Conservation (phyloP, 2,797 vertebrate genomes). For the Eupleurogrammus muticus region DNA sequence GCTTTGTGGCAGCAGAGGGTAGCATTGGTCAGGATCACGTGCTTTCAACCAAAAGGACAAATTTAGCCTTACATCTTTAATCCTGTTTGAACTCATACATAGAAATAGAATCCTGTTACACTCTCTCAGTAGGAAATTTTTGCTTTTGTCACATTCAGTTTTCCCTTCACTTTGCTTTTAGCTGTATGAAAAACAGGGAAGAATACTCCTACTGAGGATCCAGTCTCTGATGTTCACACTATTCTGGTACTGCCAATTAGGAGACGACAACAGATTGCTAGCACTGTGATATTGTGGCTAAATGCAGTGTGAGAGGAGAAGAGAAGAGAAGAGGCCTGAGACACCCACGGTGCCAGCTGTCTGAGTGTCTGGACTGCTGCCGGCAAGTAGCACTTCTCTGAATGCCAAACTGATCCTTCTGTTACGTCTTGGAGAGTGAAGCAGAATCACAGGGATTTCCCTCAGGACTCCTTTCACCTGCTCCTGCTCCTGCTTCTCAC, state of each 20-base stretch:
- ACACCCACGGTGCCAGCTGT: conserved; percentile 67
- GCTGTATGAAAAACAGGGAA: conserved; percentile 24
- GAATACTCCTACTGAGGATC: conserved; percentile 26
- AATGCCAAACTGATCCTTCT: conserved; percentile 74
- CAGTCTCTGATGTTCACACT: conserved; percentile 62
- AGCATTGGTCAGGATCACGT: conserved; percentile 34
- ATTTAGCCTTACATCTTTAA: not conserved
- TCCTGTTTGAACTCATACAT: not conserved
- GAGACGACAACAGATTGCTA: conserved; percentile 63
- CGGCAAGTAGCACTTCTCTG: conserved; percentile 71
- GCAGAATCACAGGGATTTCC: conserved; percentile 54
- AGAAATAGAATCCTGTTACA: not conserved
- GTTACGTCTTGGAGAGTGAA: conserved; percentile 65
- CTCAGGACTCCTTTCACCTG: conserved; percentile 73
- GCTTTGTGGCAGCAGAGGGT: conserved; percentile 64
- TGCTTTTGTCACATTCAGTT: not conserved
- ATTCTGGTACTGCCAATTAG: conserved; percentile 54
- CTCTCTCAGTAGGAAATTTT: not conserved
- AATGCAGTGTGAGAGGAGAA: conserved; percentile 55
- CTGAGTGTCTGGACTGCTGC: conserved; percentile 71
- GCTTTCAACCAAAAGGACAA: not conserved
- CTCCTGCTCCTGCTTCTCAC: conserved; percentile 52
- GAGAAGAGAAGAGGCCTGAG: conserved; percentile 38
- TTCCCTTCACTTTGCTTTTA: not conserved
- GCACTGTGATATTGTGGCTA: conserved; percentile 58